Conservation (phyloP, 2,888 invertebrate species). For the Synergus gifuensis region DNA sequence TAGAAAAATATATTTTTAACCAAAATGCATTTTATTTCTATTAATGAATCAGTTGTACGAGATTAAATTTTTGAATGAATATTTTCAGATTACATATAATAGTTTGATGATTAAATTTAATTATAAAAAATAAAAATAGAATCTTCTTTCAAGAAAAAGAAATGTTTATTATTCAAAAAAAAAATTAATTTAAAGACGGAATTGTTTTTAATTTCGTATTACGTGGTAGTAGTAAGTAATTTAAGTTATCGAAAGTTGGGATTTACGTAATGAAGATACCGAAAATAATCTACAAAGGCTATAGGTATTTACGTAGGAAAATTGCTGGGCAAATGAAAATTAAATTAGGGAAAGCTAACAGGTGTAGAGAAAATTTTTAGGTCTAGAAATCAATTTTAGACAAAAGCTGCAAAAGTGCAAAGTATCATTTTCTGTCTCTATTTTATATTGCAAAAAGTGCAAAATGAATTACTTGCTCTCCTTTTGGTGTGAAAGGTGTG, state of each 20-base stretch:
- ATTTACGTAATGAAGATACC: slow-evolving; percentile 17
- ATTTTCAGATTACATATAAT: too few species aligned
- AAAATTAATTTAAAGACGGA: not conserved
- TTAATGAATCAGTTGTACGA: too few species aligned
- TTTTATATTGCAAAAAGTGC: too few species aligned
- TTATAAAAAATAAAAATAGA: too few species aligned
- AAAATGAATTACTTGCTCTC: too few species aligned
- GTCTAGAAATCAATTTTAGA: too few species aligned
- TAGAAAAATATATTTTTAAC: not conserved
- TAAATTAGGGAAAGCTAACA: not conserved
- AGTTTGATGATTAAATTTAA: too few species aligned
- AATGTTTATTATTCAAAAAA: not conserved
- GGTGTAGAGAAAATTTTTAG: not conserved
- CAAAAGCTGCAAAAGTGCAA: too few species aligned
- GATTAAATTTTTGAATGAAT: too few species aligned
- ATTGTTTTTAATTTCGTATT: not conserved
- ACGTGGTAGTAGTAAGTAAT: not conserved
- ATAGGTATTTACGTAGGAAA: slow-evolving; percentile 22
- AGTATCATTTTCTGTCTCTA: too few species aligned
- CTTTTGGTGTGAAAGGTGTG: too few species aligned
- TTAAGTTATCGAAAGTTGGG: not conserved
- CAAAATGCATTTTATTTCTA: not conserved
- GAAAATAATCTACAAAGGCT: slow-evolving; percentile 12
- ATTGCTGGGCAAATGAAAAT: slow-evolving; percentile 1
- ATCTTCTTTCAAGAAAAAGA: too few species aligned